phyloP scores from a whole-genome alignment of 2,113 vertebrate genomes.

The Syngnathoides biaculeatus region DNA sequence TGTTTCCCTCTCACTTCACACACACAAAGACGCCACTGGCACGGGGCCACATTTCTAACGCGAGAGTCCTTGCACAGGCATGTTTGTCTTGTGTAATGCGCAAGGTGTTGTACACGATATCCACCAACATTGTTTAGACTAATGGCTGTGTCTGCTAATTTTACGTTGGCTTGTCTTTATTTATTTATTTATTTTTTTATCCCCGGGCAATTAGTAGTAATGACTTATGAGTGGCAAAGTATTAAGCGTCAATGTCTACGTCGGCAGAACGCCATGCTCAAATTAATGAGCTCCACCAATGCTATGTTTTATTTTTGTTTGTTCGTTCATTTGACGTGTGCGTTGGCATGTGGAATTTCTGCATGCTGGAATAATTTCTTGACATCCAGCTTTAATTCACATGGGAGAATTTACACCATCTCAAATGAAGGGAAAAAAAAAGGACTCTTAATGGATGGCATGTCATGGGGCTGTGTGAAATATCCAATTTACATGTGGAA shows the following conservation, averaged over 20 bases:
- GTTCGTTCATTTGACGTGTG: background rate
- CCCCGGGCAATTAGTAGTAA: background rate
- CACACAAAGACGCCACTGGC: constrained; percentile 66
- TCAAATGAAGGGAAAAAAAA: background rate
- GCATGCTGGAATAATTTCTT: too few relatives aligned
- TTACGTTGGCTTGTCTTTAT: background rate
- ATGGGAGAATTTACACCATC: background rate
- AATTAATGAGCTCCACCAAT: background rate
- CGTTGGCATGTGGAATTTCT: too few relatives aligned
- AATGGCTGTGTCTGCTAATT: background rate
- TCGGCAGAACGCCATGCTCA: background rate
- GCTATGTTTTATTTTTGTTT: background rate
- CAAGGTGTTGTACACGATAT: constrained; percentile 27
- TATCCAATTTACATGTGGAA: background rate
- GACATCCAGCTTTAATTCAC: too few relatives aligned
- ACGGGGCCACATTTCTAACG: constrained; percentile 50
- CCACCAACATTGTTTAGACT: constrained; percentile 9
- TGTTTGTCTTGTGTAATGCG: constrained; percentile 40
- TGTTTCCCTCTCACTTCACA: constrained; percentile 75
- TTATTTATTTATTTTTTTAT: background rate
- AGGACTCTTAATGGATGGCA: background rate
- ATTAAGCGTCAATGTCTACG: background rate
- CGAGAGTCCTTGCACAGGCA: constrained; percentile 45
- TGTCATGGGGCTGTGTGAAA: background rate
- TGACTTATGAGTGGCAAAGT: background rate